Percentiles rank a stretch among this genome's conserved stretches.
Evolutionary conservation across 1,140 invertebrate genomes (phyloP).

Genomic region (Neodiprion pinetum): DNA sequence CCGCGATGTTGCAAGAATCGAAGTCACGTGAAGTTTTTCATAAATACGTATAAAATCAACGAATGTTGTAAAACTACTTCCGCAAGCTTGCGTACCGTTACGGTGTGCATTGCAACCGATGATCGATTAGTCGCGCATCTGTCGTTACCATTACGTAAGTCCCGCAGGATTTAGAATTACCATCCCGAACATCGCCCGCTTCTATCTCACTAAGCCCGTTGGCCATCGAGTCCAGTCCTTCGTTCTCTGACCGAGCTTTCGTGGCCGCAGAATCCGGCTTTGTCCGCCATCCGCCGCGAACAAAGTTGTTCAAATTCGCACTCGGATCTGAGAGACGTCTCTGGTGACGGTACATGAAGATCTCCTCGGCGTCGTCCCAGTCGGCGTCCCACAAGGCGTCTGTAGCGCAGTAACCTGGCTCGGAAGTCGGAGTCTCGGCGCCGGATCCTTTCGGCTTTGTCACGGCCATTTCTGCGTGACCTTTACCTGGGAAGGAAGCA

Average conservation of each 20-base stretch:
- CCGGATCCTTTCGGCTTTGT: slow-evolving; percentile 89
- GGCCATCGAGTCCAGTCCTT: slow-evolving; percentile 83
- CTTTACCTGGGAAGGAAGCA: slow-evolving; percentile 70
- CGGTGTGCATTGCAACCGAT: too few relatives aligned
- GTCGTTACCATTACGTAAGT: neutral
- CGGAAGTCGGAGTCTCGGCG: slow-evolving; percentile 93
- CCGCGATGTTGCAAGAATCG: too few relatives aligned
- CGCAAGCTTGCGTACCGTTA: too few relatives aligned
- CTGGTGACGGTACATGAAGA: slow-evolving; percentile 81
- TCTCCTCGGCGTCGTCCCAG: slow-evolving; percentile 86
- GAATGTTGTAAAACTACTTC: too few relatives aligned
- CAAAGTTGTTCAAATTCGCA: slow-evolving; percentile 89
- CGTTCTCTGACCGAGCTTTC: slow-evolving; percentile 91
- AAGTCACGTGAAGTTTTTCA: too few relatives aligned
- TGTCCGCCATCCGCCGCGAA: slow-evolving; percentile 81
- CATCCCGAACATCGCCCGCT: slow-evolving; percentile 91
- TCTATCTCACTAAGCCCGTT: slow-evolving; percentile 90
- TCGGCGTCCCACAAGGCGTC: slow-evolving; percentile 84
- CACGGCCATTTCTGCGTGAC: slow-evolving; percentile 98
- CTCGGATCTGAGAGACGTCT: slow-evolving; percentile 92
- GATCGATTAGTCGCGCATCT: neutral
- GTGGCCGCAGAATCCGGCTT: slow-evolving; percentile 63
- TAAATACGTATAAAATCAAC: too few relatives aligned
- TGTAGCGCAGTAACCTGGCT: slow-evolving; percentile 83
- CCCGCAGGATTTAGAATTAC: slow-evolving; percentile 64